Conservation (phyloP, 2,797 vertebrate genomes). For the Pangasius macronema region DNA sequence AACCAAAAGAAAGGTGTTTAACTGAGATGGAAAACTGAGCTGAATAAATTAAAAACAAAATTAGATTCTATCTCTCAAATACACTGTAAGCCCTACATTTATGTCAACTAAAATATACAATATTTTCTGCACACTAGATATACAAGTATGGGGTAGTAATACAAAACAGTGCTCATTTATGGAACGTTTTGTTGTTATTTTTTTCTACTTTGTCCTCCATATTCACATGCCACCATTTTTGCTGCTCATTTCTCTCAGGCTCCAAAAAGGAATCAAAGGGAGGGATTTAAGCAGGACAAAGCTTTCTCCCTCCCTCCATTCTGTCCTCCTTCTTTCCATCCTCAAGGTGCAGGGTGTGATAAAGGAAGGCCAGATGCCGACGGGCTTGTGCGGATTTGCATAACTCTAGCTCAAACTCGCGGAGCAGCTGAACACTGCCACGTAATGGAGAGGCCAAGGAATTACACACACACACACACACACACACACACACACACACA, state of each 20-base stretch:
- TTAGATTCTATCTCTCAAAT: not conserved
- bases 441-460: slow-evolving; percentile 69
- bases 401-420: slow-evolving; percentile 49
- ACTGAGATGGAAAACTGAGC: not conserved
- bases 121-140: not conserved
- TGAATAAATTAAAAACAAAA: not conserved
- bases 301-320: slow-evolving; percentile 41
- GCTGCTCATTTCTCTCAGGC: slow-evolving; percentile 1
- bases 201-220: not conserved
- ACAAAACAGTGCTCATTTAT: not conserved
- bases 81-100: not conserved
- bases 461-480: slow-evolving; percentile 61
- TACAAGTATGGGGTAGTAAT: not conserved
- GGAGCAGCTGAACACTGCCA: slow-evolving; percentile 74
- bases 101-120: not conserved
- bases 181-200: no score
- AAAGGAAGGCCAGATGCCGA: slow-evolving; percentile 72
- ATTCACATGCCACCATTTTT: slow-evolving; percentile 1
- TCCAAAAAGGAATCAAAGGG: not conserved
- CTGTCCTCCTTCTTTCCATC: slow-evolving; percentile 25
- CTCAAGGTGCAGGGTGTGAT: slow-evolving; percentile 78
- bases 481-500: not conserved
- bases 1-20: not conserved
- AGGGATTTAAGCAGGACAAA: slow-evolving; percentile 34
- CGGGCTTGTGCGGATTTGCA: slow-evolving; percentile 70